phyloP scores from a whole-genome alignment of 2,113 vertebrate genomes.

The Candoia aspera region DNA sequence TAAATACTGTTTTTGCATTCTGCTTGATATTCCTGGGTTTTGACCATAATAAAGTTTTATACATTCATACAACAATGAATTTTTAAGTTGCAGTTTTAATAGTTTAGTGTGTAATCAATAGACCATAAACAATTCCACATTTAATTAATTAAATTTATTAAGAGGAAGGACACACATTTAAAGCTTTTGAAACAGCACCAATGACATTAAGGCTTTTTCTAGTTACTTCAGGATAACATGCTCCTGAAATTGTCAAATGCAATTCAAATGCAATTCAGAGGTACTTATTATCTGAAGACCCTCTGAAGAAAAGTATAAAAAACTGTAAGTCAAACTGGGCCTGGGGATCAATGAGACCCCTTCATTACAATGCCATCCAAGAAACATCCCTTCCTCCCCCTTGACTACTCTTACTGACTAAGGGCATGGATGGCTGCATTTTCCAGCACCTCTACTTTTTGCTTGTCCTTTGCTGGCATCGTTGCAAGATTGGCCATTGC shows the following conservation, averaged over 20 bases:
- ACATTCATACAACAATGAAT: too few species aligned
- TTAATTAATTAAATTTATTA: slow-evolving; percentile 1
- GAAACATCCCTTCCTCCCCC: background rate
- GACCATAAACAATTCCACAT: background rate
- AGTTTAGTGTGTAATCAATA: background rate
- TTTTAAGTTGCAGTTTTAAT: background rate
- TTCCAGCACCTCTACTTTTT: slow-evolving; percentile 78
- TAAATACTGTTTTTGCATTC: background rate
- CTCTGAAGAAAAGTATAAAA: background rate
- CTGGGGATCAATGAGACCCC: background rate
- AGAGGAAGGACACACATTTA: background rate
- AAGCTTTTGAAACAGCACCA: background rate
- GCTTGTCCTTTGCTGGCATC: slow-evolving; percentile 53
- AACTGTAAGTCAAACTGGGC: background rate
- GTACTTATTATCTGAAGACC: background rate
- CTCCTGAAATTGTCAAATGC: background rate
- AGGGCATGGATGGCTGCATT: slow-evolving; percentile 74
- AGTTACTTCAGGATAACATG: background rate
- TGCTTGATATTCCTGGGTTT: background rate
- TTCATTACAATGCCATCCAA: background rate
- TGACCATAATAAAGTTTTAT: background rate
- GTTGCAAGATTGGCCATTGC: slow-evolving; percentile 77
- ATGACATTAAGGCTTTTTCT: background rate
- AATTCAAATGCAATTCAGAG: background rate
- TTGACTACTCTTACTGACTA: slow-evolving; percentile 44